Evolutionary conservation across 2,113 vertebrate species (phyloP), one percentile per base, ranked within the genome.

Genomic region (Zonotrichia leucophrys): DNA sequence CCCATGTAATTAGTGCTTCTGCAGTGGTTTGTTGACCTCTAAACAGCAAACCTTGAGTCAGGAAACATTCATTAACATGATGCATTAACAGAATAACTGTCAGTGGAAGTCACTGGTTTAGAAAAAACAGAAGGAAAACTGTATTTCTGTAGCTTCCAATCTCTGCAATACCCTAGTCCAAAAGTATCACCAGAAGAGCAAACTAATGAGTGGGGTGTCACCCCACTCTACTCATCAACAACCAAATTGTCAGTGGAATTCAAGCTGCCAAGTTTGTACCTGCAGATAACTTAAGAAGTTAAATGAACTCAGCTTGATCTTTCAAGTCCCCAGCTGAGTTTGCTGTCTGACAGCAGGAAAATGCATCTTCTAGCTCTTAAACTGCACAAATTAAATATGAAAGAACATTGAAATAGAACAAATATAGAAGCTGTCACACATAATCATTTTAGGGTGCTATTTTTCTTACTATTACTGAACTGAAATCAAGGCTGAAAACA

Each of bases 311-410:
- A 89, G 83, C 56, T 89, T 92, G 77, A 87, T 92, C 88, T 94
- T 91, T 64, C 60, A 55, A 31, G 24, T 77, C 39, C 33, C 56
- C 78, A 87, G 55, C 39, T 92, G 68, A 87, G 76, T 59, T 81
- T 81, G 24, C 83, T 93, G 68, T 59, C 76, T 94, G 73, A 79
- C 75, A 97, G 72, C 35, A 70, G 22, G 27, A 83, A 91, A 92
- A 89, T 37, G 35, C 33, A 68, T 87, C 73, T 78, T 92, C 80
- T 52, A 67, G 58, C 22, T 89, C 85, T 60, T 72, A 82, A 95
- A 75, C 5, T 75, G 64, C 92, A 81, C 60, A 95, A 91, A 94
- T 94, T 94, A 87, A 80, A 89, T 82, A 91, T 69, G 89, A 97
- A 95, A 95, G 28, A 90, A 87, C 62, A 91, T 3, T 76, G 86